Evolutionary conservation across 2,113 vertebrate species (phyloP).

Genomic region (Parotia lawesii): DNA sequence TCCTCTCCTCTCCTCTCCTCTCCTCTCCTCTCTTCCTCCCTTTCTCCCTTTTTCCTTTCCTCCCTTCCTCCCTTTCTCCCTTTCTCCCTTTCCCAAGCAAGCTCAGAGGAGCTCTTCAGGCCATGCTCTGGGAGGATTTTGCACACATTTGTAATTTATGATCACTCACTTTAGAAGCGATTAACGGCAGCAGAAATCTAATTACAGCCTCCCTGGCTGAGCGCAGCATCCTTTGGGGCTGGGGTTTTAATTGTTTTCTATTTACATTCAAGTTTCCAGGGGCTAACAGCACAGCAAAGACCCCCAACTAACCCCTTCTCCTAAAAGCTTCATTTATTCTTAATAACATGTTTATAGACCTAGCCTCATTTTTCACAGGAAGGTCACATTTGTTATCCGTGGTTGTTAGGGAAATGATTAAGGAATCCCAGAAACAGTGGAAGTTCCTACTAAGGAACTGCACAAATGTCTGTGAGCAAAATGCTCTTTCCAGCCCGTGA

Average conservation of each 20-base stretch:
- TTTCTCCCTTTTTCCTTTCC: no score
- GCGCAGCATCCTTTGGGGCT: slow-evolving; percentile 33
- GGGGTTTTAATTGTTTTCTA: slow-evolving; percentile 60
- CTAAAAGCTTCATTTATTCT: slow-evolving; percentile 66
- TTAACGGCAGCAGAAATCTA: slow-evolving; percentile 58
- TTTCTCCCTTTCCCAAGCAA: background rate
- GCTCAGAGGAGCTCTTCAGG: background rate
- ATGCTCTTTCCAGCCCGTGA: background rate
- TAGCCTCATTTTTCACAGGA: slow-evolving; percentile 49
- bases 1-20: background rate
- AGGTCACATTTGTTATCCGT: slow-evolving; percentile 56
- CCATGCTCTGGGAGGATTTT: background rate
- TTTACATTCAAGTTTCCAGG: slow-evolving; percentile 58
- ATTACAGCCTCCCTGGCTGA: slow-evolving; percentile 41
- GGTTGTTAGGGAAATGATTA: slow-evolving; percentile 66
- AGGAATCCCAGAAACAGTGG: slow-evolving; percentile 55
- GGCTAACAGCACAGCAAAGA: slow-evolving; percentile 56
- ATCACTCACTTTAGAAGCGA: slow-evolving; percentile 47
- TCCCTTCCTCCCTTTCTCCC: background rate
- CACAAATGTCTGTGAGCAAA: slow-evolving; percentile 9
- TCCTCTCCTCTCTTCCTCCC: background rate
- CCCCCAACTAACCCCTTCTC: slow-evolving; percentile 60
- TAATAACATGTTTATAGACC: slow-evolving; percentile 61
- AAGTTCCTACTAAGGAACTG: slow-evolving; percentile 26
- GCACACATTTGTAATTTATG: slow-evolving; percentile 44